Evolutionary conservation across 2,113 vertebrate species (phyloP).

Genomic region (Halcyon senegalensis): DNA sequence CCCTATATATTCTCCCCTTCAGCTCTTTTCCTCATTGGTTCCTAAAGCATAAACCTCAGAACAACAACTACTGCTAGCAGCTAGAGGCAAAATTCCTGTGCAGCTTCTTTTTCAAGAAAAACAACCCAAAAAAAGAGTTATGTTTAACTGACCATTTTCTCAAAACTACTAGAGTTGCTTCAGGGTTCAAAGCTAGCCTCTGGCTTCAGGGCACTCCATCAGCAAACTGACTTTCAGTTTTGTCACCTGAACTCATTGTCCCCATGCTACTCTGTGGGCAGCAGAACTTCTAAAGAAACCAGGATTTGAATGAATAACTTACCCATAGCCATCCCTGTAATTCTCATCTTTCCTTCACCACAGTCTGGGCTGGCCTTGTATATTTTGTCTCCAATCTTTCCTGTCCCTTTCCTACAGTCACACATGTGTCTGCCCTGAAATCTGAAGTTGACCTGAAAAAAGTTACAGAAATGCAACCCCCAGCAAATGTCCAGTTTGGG

Average conservation of each 20-base stretch:
- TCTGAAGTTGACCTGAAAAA: background rate
- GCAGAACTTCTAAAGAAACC: background rate
- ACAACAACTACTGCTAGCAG: background rate
- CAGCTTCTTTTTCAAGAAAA: background rate
- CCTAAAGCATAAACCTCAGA: slow-evolving; percentile 2
- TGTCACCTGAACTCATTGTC: background rate
- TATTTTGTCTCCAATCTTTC: background rate
- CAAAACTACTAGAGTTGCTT: background rate
- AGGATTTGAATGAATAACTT: background rate
- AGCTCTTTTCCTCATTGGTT: background rate
- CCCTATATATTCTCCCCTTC: background rate
- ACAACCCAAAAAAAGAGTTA: background rate
- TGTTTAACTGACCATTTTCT: slow-evolving; percentile 16
- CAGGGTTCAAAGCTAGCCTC: background rate
- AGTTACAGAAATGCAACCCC: background rate
- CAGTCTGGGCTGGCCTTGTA: background rate
- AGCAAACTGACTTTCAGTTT: background rate
- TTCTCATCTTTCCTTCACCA: background rate
- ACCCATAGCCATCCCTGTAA: background rate
- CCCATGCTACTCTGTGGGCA: background rate
- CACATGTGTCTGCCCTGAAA: background rate
- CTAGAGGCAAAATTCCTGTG: background rate
- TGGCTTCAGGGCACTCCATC: background rate
- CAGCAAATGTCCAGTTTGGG: background rate
- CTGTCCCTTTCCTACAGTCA: background rate